Evolutionary conservation across 2,888 invertebrate genomes (phyloP).

Genomic region (Dione juno): DNA sequence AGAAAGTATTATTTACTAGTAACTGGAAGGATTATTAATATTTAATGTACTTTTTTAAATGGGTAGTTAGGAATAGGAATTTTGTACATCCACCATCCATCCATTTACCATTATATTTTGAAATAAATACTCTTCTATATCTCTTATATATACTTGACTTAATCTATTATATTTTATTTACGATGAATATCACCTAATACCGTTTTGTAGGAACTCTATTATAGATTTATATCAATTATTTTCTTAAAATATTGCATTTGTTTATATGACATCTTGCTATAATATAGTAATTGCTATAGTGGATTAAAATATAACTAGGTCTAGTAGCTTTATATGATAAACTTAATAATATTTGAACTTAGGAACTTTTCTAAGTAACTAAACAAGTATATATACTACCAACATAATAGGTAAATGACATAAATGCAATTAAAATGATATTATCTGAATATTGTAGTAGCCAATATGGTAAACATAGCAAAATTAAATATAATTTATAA

Average conservation of each 20-base stretch:
- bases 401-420: neutral
- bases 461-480: neutral
- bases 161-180: conserved; percentile 7
- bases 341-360: conserved; percentile 36
- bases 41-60: too few species aligned
- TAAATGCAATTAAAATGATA: conserved; percentile 16
- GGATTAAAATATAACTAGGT: neutral
- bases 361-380: conserved; percentile 46
- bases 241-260: neutral
- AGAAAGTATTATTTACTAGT: too few species aligned
- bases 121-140: too few species aligned
- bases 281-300: neutral
- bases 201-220: conserved; percentile 18
- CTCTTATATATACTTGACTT: too few species aligned
- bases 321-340: conserved; percentile 21
- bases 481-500: neutral
- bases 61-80: too few species aligned
- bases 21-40: neutral
- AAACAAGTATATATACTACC: conserved; percentile 35
- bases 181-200: neutral
- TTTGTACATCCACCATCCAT: too few species aligned
- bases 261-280: neutral
- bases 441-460: neutral
- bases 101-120: too few species aligned
- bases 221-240: too few species aligned